Conservation (phyloP, 2,888 invertebrate genomes). For the Chymomyza fuscimana region DNA sequence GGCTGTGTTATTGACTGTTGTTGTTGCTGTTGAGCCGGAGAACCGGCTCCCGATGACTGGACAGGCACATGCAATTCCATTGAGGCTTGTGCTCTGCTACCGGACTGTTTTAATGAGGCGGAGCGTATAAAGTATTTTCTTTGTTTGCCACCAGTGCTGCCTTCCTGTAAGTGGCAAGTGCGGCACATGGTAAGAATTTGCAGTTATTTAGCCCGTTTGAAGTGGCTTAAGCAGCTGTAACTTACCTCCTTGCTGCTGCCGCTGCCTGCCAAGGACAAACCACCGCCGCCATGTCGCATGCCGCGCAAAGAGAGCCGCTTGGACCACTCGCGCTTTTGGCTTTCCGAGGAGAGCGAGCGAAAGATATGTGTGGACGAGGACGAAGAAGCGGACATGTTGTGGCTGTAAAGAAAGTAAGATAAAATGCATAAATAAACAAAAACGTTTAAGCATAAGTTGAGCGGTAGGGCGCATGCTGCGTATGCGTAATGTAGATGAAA, state of each 20-base stretch:
- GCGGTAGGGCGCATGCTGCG: neutral
- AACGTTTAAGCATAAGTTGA: neutral
- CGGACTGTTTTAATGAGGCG: conserved; percentile 82
- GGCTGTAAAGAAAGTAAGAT: conserved; percentile 15
- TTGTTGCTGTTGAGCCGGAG: conserved; percentile 45
- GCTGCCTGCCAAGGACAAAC: conserved; percentile 77
- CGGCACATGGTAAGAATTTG: neutral
- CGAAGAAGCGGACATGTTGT: conserved; percentile 54
- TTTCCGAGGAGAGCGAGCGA: conserved; percentile 85
- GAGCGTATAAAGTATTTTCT: conserved; percentile 81
- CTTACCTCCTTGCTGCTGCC: conserved; percentile 78
- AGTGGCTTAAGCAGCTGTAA: conserved; percentile 7
- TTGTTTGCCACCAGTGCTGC: conserved; percentile 45
- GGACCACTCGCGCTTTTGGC: conserved; percentile 86
- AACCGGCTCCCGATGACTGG: conserved; percentile 44
- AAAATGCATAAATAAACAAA: conserved; percentile 11
- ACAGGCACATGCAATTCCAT: conserved; percentile 77
- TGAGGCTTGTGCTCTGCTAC: conserved; percentile 71
- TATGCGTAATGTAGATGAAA: conserved; percentile 24
- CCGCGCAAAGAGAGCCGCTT: conserved; percentile 87
- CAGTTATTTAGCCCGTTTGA: neutral
- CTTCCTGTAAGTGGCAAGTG: conserved; percentile 40
- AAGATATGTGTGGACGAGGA: conserved; percentile 80
- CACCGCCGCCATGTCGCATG: conserved; percentile 82
- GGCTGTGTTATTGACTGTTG: conserved; percentile 81